These are phyloP conservation scores for Nesoenas mayeri DNA, from an alignment of 2,113 vertebrate genomes.

Conservation along the genomic window DNA sequence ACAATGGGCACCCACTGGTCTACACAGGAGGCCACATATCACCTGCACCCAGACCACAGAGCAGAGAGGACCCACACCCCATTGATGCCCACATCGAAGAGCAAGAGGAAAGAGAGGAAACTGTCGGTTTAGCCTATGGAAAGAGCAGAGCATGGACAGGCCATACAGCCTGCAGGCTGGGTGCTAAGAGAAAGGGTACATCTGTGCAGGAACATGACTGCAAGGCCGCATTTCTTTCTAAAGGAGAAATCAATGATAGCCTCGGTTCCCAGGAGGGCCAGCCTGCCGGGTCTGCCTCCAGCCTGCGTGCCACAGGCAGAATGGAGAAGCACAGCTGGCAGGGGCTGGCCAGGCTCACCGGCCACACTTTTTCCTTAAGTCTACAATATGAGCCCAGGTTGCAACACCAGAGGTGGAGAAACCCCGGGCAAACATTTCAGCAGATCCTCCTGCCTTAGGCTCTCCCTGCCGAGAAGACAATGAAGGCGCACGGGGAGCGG, in stretches of 20 bases:
- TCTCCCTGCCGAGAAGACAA: slow-evolving; percentile 5
- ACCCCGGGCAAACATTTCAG: not conserved
- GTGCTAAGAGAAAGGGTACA: not conserved
- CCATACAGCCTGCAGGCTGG: not conserved
- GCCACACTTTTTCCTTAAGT: not conserved
- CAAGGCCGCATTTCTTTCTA: not conserved
- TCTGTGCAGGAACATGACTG: not conserved
- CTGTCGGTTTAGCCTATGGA: not conserved
- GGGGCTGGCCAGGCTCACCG: not conserved
- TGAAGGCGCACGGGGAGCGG: not conserved
- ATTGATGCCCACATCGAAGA: not conserved
- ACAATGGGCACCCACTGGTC: not conserved
- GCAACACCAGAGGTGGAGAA: not conserved
- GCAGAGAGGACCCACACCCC: not conserved
- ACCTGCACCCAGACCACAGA: not conserved
- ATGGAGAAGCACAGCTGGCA: not conserved
- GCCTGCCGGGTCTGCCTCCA: not conserved
- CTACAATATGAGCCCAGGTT: accelerated
- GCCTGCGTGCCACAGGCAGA: not conserved
- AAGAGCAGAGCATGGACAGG: not conserved
- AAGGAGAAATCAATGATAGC: not conserved
- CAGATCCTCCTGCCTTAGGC: not conserved
- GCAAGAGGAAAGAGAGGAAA: not conserved
- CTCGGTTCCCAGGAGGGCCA: not conserved
- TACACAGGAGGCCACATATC: accelerated